phyloP scores from a whole-genome alignment of 2,797 vertebrate genomes.

The Lutjanus campechanus region DNA sequence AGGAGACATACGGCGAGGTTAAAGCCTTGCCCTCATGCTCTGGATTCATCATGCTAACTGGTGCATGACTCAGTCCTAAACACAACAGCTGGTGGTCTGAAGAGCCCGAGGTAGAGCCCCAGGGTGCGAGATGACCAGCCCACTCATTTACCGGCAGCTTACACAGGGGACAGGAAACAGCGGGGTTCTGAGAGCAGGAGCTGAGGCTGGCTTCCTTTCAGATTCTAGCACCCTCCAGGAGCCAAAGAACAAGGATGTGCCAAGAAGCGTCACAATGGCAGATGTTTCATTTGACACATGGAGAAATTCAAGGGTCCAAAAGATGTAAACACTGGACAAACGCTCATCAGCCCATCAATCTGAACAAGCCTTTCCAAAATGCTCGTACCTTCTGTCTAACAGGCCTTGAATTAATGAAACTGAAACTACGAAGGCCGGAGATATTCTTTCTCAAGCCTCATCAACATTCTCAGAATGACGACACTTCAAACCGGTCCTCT shows the following conservation, averaged over 20 bases:
- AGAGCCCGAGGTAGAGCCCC: slow-evolving; percentile 75
- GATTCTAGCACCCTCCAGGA: slow-evolving; percentile 60
- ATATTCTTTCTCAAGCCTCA: slow-evolving; percentile 47
- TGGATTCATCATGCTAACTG: slow-evolving; percentile 70
- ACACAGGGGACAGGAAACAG: slow-evolving; percentile 73
- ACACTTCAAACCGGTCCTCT: slow-evolving; percentile 41
- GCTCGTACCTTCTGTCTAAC: slow-evolving; percentile 1
- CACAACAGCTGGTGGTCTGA: slow-evolving; percentile 84
- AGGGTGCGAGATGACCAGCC: slow-evolving; percentile 81
- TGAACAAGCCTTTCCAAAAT: slow-evolving; percentile 35
- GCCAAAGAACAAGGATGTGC: slow-evolving; percentile 63
- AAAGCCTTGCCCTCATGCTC: slow-evolving; percentile 48
- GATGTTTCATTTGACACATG: slow-evolving; percentile 60
- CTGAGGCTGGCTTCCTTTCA: slow-evolving; percentile 72
- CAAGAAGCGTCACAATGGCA: slow-evolving; percentile 68
- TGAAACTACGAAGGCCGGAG: slow-evolving; percentile 27
- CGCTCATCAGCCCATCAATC: slow-evolving; percentile 20
- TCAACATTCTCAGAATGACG: slow-evolving; percentile 23
- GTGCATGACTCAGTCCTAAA: slow-evolving; percentile 77
- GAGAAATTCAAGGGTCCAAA: slow-evolving; percentile 36
- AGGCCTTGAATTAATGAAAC: slow-evolving; percentile 36
- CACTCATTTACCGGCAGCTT: slow-evolving; percentile 79
- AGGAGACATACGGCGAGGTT: slow-evolving; percentile 50
- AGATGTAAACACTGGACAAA: slow-evolving; percentile 54
- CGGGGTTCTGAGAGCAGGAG: slow-evolving; percentile 67